Percentiles rank a stretch among this genome's conserved stretches.
Evolutionary conservation across 2,888 invertebrate genomes (phyloP).

Genomic region (Nasonia oneida): DNA sequence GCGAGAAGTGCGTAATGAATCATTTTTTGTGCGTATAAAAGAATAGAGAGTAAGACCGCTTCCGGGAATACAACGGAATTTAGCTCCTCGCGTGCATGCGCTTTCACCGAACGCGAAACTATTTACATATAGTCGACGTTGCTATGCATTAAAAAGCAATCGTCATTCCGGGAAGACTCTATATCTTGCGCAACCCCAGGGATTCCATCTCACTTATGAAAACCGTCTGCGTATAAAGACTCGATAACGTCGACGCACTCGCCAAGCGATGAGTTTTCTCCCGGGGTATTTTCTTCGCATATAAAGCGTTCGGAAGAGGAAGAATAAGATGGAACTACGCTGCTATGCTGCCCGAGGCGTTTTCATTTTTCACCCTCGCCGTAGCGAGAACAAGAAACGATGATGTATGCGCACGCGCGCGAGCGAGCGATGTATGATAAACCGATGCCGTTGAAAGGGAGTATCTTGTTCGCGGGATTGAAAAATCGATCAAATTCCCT

Average conservation of each 20-base stretch:
- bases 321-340: constrained; percentile 10
- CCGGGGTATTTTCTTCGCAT: not conserved
- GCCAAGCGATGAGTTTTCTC: not conserved
- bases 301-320: not conserved
- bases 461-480: not conserved
- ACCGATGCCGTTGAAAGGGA: constrained; percentile 1
- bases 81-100: not conserved
- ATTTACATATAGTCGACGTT: not conserved
- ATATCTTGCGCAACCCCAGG: not conserved
- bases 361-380: constrained; percentile 29
- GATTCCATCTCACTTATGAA: constrained; percentile 13
- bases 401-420: no score
- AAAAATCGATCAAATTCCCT: not conserved
- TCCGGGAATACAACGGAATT: not conserved
- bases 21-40: not conserved
- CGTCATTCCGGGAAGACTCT: not conserved
- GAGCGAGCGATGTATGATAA: not conserved
- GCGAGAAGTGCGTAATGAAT: not conserved
- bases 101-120: not conserved
- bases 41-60: not conserved
- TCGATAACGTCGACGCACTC: not conserved
- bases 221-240: not conserved
- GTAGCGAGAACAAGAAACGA: no score
- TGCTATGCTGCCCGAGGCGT: constrained; percentile 1
- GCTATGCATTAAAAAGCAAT: constrained; percentile 6